Evolutionary conservation across 2,888 invertebrate species (phyloP), one percentile per base, ranked within the genome.

Genomic region (Ormyrus labotus): DNA sequence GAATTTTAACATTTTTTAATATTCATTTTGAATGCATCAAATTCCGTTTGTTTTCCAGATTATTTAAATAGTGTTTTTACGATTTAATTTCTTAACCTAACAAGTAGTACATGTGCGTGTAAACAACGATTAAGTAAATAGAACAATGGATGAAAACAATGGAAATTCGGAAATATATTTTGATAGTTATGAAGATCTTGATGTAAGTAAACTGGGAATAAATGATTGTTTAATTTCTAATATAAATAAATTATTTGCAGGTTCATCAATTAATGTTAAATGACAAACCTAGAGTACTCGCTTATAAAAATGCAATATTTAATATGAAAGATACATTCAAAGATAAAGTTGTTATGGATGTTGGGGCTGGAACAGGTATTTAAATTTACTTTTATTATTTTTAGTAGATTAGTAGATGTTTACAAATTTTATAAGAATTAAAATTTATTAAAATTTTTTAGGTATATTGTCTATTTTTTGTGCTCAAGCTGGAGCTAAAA

Each of bases 391-490:
- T 9, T 57, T 50, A 74, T 71, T 51, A 10, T 13, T 48, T 6
- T 55, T 47, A 53, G 51, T 13, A 73, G 63, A 63, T 55, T 47
- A 53, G 51, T 13, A 73, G 63, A 63, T 6, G 3, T 57, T 47
- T 51, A 55, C 61, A 69, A 34, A 47, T 19, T n/a, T 34, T 34
- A 34, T 34, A 34, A 34, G 34, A 34, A 34, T 58, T 58, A 11
- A 50, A 34, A 6, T n/a, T 67, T 60, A 47, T 73, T 61, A 9
- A n/a, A 34, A 65, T 61, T 74, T 77, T 74, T 64, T 55, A 88
- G 94, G 98, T 48, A 96, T 99, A 85, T 91, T 99, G 48, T 97
- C 98, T 1, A 92, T 98, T 87, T 97, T 97, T 91, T 97, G 96
- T 90, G 98, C 96, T 0, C 93, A 95, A 91, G 97, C 96, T 51